A percentile compares a stretch with the other conserved stretches of the same genome.
Conservation (phyloP, 2,113 vertebrate species). For the Sceloporus undulatus region DNA sequence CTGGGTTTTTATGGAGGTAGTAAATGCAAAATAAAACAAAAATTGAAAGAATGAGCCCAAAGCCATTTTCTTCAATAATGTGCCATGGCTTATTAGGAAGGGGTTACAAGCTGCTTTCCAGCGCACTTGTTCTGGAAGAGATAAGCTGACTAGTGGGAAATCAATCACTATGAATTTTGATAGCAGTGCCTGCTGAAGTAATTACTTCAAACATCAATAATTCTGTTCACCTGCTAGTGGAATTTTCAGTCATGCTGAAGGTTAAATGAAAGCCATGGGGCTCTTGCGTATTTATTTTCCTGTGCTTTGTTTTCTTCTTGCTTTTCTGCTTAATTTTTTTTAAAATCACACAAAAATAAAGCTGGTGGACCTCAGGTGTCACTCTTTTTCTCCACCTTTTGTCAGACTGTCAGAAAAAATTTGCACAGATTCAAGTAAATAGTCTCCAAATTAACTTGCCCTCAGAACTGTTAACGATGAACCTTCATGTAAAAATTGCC, state of each 20-base stretch:
- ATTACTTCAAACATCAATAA: constrained; percentile 73
- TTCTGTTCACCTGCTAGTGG: constrained; percentile 65
- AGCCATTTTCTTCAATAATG: constrained; percentile 60
- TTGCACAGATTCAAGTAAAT: constrained; percentile 49
- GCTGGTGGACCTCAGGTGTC: constrained; percentile 53
- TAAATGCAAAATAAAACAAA: constrained; percentile 67
- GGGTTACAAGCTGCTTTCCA: constrained; percentile 72
- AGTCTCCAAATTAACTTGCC: not conserved
- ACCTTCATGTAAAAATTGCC: constrained; percentile 53
- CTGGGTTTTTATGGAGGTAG: constrained; percentile 61
- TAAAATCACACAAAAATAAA: constrained; percentile 44
- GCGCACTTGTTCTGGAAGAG: constrained; percentile 65
- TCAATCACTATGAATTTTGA: constrained; percentile 77
- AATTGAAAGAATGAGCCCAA: constrained; percentile 33
- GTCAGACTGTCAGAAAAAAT: constrained; percentile 46
- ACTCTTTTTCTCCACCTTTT: constrained; percentile 19
- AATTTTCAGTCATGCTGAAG: constrained; percentile 64
- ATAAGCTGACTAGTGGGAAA: constrained; percentile 74
- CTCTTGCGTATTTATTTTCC: constrained; percentile 48
- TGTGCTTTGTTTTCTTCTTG: constrained; percentile 51
- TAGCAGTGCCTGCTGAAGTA: constrained; percentile 68
- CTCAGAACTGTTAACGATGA: constrained; percentile 42
- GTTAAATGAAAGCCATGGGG: constrained; percentile 54
- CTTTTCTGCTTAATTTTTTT: constrained; percentile 39
- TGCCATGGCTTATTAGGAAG: constrained; percentile 73